Evolutionary conservation across 2,797 vertebrate genomes (phyloP).

Genomic region (Columba guinea): DNA sequence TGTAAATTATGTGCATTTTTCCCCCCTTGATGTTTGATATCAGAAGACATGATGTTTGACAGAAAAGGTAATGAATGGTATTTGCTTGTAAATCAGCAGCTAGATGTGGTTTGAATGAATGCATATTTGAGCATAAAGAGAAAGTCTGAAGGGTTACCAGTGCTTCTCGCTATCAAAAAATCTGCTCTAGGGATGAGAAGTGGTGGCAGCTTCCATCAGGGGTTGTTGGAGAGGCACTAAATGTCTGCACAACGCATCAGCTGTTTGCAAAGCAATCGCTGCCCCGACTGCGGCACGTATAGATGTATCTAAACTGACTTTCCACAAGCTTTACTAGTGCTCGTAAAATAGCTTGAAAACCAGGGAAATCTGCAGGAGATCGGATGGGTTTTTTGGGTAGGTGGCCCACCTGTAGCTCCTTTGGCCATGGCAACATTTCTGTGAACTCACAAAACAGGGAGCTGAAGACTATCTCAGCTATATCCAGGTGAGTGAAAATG

Average conservation of each 20-base stretch:
- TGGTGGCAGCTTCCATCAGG: neutral
- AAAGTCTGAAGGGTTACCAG: neutral
- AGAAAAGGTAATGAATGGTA: neutral
- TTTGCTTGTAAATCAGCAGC: conserved; percentile 37
- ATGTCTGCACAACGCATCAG: accelerated
- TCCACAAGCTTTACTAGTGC: neutral
- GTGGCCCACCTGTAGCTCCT: neutral
- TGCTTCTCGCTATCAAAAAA: neutral
- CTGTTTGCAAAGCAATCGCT: neutral
- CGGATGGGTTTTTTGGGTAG: neutral
- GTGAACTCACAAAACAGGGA: neutral
- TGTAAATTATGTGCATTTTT: conserved; percentile 20
- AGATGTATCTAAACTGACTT: neutral
- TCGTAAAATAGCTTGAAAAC: neutral
- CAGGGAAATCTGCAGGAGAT: neutral
- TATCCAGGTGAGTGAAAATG: neutral
- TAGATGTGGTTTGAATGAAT: neutral
- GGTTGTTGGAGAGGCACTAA: neutral
- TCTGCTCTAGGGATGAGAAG: neutral
- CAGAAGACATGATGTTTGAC: conserved; percentile 8
- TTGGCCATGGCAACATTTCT: neutral
- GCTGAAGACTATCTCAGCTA: neutral
- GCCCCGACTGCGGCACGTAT: neutral
- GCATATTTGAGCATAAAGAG: neutral
- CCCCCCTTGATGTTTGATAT: neutral